These are phyloP conservation scores for Montifringilla adamsi DNA, from an alignment of 2,113 vertebrate species.

Conservation along the genomic window DNA sequence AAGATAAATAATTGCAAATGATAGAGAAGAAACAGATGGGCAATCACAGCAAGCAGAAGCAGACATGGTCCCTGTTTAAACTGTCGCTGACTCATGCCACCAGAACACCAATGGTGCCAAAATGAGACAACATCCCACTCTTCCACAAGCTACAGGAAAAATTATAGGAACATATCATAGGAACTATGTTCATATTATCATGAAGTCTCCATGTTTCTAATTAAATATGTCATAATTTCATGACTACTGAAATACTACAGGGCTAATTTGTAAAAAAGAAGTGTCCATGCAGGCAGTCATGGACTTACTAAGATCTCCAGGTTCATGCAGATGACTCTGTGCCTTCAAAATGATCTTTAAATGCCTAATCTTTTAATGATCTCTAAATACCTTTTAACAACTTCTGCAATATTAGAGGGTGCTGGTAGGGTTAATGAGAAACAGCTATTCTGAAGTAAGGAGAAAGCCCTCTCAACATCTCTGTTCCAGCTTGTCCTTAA, in stretches of 20 bases:
- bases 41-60: neutral
- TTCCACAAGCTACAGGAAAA: neutral
- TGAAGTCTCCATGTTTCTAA: neutral
- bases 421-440: neutral
- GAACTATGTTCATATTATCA: neutral
- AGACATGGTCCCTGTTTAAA: slow-evolving; percentile 2
- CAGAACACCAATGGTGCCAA: neutral
- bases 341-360: neutral
- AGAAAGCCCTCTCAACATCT: neutral
- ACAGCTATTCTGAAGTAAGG: neutral
- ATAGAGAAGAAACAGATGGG: slow-evolving; percentile 41
- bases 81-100: neutral
- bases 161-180: neutral
- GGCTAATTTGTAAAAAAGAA: neutral
- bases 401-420: neutral
- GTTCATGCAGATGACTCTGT: neutral
- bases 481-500: neutral
- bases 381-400: neutral
- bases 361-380: neutral
- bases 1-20: slow-evolving; percentile 21
- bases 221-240: neutral
- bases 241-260: neutral
- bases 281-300: neutral
- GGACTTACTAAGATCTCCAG: neutral
- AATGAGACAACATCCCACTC: neutral